Conservation (phyloP, 2,113 vertebrate species). For the Phoxinus phoxinus region DNA sequence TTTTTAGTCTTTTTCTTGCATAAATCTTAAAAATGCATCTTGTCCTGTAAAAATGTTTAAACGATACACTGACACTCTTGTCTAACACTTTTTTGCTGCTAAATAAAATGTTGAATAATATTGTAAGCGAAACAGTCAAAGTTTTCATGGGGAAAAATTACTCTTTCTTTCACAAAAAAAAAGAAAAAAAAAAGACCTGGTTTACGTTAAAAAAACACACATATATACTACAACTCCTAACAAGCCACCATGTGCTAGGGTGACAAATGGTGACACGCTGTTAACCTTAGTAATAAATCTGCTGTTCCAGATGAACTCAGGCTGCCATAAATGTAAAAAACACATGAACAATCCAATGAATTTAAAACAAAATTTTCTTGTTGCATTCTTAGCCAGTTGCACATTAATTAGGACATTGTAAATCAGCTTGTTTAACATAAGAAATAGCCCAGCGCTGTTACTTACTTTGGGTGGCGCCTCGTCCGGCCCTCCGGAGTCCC, state of each 20-base stretch:
- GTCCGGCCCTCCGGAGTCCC: conserved; percentile 94
- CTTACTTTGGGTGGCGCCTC: conserved; percentile 97
- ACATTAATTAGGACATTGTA: not conserved
- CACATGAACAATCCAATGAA: not conserved
- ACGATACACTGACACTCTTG: not conserved
- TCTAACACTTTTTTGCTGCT: not conserved
- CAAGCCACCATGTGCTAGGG: conserved; percentile 10
- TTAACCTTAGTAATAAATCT: conserved; percentile 34
- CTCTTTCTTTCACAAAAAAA: not conserved
- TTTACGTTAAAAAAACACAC: not conserved
- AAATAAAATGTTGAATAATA: not conserved
- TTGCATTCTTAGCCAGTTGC: not conserved
- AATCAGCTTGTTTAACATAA: not conserved
- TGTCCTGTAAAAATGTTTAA: not conserved
- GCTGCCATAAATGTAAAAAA: conserved; percentile 9
- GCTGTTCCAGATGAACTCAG: not conserved
- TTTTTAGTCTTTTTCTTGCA: not conserved
- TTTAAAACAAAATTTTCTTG: not conserved
- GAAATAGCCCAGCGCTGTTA: not conserved
- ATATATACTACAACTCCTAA: not conserved
- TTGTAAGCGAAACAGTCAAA: not conserved
- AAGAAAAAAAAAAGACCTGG: not conserved
- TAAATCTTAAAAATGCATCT: not conserved
- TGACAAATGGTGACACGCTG: conserved; percentile 25
- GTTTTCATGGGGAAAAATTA: not conserved